Base-by-base conservation (phyloP, 2,888 invertebrate genomes). In the Bombyx huttoni region DNA sequence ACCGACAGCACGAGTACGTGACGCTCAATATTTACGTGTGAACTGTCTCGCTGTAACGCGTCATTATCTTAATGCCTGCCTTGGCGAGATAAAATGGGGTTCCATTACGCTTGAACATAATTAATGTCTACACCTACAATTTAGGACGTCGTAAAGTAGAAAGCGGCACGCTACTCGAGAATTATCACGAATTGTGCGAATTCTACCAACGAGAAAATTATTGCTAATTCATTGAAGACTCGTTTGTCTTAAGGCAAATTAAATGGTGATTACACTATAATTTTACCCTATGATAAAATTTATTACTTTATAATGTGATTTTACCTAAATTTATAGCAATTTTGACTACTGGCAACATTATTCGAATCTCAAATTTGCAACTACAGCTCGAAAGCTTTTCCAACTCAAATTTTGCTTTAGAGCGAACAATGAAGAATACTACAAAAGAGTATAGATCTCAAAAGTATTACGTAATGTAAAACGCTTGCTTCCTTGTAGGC, bases 141-240 rank as follows among this genome's bases (percentile, higher is more conserved):
- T 78, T 73, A 83, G 79, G 80, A 81, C 81, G 86, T 84, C 79
- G 81, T 82, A 68, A 78, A 80, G 74, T 78, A 75, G 74, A 73
- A 83, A 86, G 83, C 83, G 75, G 73, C 74, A 78, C 78, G 72
- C 81, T 78, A 78, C 75, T 72, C 68, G 73, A 78, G 75, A 78
- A 74, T 68, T 86, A 87, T 85, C 85, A 86, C 82, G 85, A 77
- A 76, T 73, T 73, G 81, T 85, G 83, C 79, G 79, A 73, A 75
- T 60, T 71, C 78, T 83, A 86, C 77, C 65, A 78, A 80, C 71
- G 73, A 72, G 78, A 70, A 69, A 68, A 68, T 81, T 87, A 87
- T 88, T 88, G 87, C 88, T 87, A 82, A 82, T 78, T 73, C 74
- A 75, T 73, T 76, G 70, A 75, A 78, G 78, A 81, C 84, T 65